A percentile compares a stretch with the other conserved stretches of the same genome.
These are phyloP conservation scores for Trichomycterus rosablanca DNA, from an alignment of 2,113 vertebrate genomes.

Conservation along the genomic window DNA sequence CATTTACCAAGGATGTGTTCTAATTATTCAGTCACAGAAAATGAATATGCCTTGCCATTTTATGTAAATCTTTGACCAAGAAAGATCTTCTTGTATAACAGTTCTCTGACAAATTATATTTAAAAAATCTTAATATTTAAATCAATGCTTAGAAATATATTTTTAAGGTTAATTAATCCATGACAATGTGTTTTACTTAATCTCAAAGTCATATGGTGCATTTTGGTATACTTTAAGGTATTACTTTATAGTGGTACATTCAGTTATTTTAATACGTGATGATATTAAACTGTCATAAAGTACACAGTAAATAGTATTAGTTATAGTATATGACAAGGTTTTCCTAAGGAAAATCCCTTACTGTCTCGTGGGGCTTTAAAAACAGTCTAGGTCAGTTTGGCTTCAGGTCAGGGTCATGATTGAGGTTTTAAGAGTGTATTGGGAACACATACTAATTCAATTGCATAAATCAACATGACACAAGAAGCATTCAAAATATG, in stretches of 20 bases:
- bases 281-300: neutral
- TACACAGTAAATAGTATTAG: slow-evolving; percentile 1
- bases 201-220: too few species aligned
- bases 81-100: too few species aligned
- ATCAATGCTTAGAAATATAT: too few species aligned
- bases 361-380: slow-evolving; percentile 28
- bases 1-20: too few species aligned
- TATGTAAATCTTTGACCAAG: too few species aligned
- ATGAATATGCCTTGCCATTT: too few species aligned
- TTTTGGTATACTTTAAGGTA: too few species aligned
- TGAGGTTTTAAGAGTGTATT: slow-evolving; percentile 37
- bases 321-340: slow-evolving; percentile 1
- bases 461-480: slow-evolving; percentile 53
- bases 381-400: slow-evolving; percentile 26
- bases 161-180: too few species aligned
- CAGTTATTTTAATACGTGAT: neutral
- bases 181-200: too few species aligned
- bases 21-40: too few species aligned
- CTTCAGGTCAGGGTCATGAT: slow-evolving; percentile 41
- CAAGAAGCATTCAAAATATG: slow-evolving; percentile 46
- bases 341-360: neutral
- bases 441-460: slow-evolving; percentile 46
- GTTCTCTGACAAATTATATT: too few species aligned
- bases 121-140: too few species aligned
- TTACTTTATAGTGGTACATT: neutral